Evolutionary conservation across 2,113 vertebrate genomes (phyloP), one percentile per base, ranked within the genome.

Genomic region (Anseranas semipalmata): DNA sequence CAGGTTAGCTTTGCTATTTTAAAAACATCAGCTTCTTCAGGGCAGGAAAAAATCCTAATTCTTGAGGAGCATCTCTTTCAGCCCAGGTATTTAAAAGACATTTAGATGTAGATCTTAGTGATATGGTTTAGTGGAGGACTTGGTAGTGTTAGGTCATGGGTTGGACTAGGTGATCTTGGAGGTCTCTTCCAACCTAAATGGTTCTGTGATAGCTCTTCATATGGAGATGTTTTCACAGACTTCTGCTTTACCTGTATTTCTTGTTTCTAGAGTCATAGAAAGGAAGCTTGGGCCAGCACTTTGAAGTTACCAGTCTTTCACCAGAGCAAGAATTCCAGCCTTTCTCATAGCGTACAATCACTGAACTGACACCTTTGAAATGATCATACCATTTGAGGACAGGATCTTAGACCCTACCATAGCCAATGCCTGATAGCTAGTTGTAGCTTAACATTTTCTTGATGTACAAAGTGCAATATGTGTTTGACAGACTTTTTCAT

Each of bases 291-390:
- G 24, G 62, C 37, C 7, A 9, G 10, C 24, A n/a, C 17, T 53
- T 43, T 10, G 41, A 28, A n/a, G 13, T 33, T 66, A 53, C 30
- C 7, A 27, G 18, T 53, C 19, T 66, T 33, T 33, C 22, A 39
- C 21, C 37, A 65, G 37, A 21, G 17, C 28, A n/a, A 19, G 37
- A 27, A 39, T 19, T 52, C 5, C n/a, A 25, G 16, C 37, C 30
- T 63, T 12, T 24, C 37, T 65, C 1, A 0, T 28, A 62, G 28
- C 0, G 0, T 76, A 39, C 43, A 1, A 0, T 59, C 9, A 13
- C 30, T 45, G 65, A 32, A 18, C 12, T 50, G n/a, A 27, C 46
- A 20, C 22, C 10, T 45, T 17, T 25, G 9, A 65, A 77, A 41
- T 32, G 4, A 27, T 63, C 6, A 1, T 30, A 30, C 48, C 8